Base-by-base conservation (phyloP, 2,113 vertebrate genomes). In the Pedetes capensis region DNA sequence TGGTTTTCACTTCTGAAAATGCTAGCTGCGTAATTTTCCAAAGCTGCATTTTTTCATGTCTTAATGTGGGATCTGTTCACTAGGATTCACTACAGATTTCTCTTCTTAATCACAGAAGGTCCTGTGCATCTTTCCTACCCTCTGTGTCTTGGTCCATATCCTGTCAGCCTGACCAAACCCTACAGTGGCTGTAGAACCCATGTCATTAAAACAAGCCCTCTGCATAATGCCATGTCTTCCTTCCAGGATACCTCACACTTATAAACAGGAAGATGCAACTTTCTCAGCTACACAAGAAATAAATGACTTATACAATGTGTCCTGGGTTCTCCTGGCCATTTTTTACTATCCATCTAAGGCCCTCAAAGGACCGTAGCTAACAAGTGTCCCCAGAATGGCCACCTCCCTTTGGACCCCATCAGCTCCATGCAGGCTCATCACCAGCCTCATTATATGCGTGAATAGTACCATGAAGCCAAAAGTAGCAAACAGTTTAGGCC, bases 51-150 rank as follows among this genome's bases (percentile, higher is more conserved):
- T 84, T 82, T 37, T 69, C 20, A 61, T 32, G 39, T 87, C 53
- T 69, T 59, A 80, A n/a, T 39, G 29, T 81, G 59, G 17, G n/a
- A n/a, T 16, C 51, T 63, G 7, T 93, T 57, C n/a, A n/a, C n/a
- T n/a, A n/a, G n/a, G n/a, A 9, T 49, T 76, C 32, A 51, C 20
- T 63, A 6, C 64, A 8, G 13, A 34, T 78, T 87, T 93, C 11
- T 82, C 51, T 75, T 82, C 32, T 82, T 75, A 89, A 42, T 78
- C 75, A 91, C 20, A 74, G 75, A 81, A 92, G n/a, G n/a, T n/a
- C n/a, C n/a, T n/a, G n/a, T 37, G 20, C 29, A 1, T 39, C 3
- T 34, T 68, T 59, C 47, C 55, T 68, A 32, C 12, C 1, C 49
- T 61, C 49, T 22, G 0, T 61, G 85, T 74, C n/a, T 27, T 72